Base-by-base conservation (phyloP, 2,797 vertebrate species). In the Cossypha dichroa region DNA sequence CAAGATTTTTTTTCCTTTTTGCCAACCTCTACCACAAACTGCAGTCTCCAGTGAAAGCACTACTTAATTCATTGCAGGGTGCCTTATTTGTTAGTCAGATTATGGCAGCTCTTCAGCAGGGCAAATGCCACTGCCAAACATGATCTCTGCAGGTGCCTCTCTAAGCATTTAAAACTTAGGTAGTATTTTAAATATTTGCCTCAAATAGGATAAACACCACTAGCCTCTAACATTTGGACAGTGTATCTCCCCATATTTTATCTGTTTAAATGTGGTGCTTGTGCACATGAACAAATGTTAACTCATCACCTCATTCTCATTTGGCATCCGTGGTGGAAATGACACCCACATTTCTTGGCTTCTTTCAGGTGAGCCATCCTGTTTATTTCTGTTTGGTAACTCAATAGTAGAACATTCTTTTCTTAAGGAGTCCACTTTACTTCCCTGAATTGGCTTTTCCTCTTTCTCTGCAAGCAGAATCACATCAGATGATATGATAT, bases 381-480 rank as follows among this genome's bases (percentile, higher is more conserved):
- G 16, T 78, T 96, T 85, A 73, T 60, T 88, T 92, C 54, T 64
- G 29, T 29, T 51, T 87, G 83, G 25, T 83, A 77, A 55, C 48
- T 93, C 91, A 89, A 45, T 51, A 64, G 77, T 4, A 64, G 69
- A 78, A 96, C 78, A 49, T 12, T 9, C 29, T n/a, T 88, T 93
- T 64, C 69, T 80, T 92, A 84, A 76, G 73, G 69, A 92, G 56
- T 64, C 31, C 6, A 20, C 62, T 93, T 91, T 74, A 81, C 63
- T 56, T 76, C 13, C 68, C 91, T 88, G 70, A 76, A 38, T 64
- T 82, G 51, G 69, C 40, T 84, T 90, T 62, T 36, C 26, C 28
- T 90, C 78, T 67, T 94, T 52, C 33, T 95, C 97, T 97, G 95
- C 73, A 97, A 97, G 63, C 38, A 88, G 25, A 97, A 85, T 69